Evolutionary conservation across 2,797 vertebrate genomes (phyloP), one percentile per base, ranked within the genome.

Genomic region (Syndactyla subalaris): DNA sequence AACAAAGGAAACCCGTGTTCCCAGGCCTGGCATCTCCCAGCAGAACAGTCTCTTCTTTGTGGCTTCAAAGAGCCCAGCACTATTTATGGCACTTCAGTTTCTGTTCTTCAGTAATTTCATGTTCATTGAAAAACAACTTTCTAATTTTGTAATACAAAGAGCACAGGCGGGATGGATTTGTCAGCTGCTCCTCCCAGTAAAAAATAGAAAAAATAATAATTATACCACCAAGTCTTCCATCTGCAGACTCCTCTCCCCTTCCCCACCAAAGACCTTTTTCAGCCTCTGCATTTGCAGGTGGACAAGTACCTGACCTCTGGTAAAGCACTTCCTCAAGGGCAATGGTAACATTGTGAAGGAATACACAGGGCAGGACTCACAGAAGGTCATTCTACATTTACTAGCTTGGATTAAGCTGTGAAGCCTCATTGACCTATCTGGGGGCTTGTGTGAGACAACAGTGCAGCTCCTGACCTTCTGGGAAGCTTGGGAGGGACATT

Each of bases 11-110:
- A 66, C 27, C 73, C 32, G 2, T 95, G 89, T 96, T 95, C 80
- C 72, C 94, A 88, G 85, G 89, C 75, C 92, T 92, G 87, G 80
- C 85, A 86, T 63, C 85, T 77, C 72, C 85, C 75, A 65, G 80
- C 49, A 88, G 88, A 95, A 96, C 88, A 96, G 82, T 32, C 85
- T 71, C 62, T 73, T 88, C 94, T 96, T 96, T 96, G 95, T 95
- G 93, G 65, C 79, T 77, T 71, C 76, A 85, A 55, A 91, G 63
- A 63, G 27, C 59, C 66, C 92, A 57, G 39, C 0, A 8, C 92
- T 96, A 92, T 94, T 93, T 96, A 59, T 30, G 76, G 90, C 66
- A 43, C 68, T 88, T 78, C 51, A 8, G 78, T 91, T 95, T 78
- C 81, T 95, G 26, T 91, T 93, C 76, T 92, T 90, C 62, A 73